phyloP scores from a whole-genome alignment of 2,797 vertebrate species.

The Ciconia nigra region DNA sequence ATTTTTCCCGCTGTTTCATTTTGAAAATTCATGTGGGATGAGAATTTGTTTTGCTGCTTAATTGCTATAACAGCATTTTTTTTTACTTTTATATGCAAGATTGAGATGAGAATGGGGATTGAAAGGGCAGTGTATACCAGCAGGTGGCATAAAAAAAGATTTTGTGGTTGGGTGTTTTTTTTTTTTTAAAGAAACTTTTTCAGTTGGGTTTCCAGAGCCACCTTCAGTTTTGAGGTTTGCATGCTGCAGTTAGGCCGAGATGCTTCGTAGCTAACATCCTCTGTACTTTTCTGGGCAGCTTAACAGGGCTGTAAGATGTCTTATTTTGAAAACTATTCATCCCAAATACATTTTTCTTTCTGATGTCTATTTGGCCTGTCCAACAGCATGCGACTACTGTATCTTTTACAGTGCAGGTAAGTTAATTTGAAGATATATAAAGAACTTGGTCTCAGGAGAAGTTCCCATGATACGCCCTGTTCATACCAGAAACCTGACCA shows the following conservation, averaged over 20 bases:
- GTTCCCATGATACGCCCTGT: neutral
- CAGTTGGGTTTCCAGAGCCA: neutral
- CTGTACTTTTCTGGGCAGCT: neutral
- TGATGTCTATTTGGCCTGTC: neutral
- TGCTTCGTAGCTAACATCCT: neutral
- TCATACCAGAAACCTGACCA: neutral
- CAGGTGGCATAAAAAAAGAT: neutral
- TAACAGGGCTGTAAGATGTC: neutral
- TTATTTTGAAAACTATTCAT: neutral
- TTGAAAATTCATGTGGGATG: neutral
- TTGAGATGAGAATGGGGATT: neutral
- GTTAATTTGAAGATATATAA: neutral
- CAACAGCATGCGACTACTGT: fast-evolving
- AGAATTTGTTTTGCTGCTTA: neutral
- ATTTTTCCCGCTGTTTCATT: neutral
- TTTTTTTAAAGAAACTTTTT: neutral
- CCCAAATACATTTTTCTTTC: neutral
- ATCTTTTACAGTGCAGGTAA: neutral
- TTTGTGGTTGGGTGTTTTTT: fast-evolving
- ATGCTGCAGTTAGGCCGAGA: fast-evolving
- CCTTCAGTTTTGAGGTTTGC: neutral
- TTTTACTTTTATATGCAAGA: neutral
- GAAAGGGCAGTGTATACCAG: neutral
- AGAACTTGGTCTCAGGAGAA: neutral
- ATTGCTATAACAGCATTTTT: neutral